These are phyloP conservation scores for Artemia sp. DNA, from an alignment of 2,888 invertebrate genomes.

Conservation along the genomic window DNA sequence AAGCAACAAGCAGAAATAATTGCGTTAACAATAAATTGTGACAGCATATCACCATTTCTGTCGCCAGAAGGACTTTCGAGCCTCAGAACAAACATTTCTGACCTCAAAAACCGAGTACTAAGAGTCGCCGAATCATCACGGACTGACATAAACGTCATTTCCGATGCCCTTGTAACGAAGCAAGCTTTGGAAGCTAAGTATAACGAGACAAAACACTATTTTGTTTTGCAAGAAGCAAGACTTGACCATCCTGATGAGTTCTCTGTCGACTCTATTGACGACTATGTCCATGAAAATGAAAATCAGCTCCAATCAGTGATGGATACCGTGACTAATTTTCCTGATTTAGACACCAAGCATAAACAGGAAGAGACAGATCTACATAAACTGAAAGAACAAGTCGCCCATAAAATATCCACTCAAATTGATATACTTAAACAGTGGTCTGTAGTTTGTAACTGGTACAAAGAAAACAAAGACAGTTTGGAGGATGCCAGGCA, in stretches of 20 bases:
- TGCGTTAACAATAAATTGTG: constrained; percentile 56
- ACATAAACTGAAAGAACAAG: constrained; percentile 44
- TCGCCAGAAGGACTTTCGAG: constrained; percentile 56
- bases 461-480: constrained; percentile 60
- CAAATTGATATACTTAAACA: constrained; percentile 57
- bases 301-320: constrained; percentile 65
- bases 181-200: constrained; percentile 69
- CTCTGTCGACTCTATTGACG: constrained; percentile 59
- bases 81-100: constrained; percentile 51
- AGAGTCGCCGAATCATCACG: constrained; percentile 58
- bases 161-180: constrained; percentile 54
- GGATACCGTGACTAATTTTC: constrained; percentile 59
- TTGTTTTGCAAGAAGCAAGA: constrained; percentile 51
- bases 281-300: constrained; percentile 57
- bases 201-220: constrained; percentile 60
- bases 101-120: constrained; percentile 53
- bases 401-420: constrained; percentile 38
- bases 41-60: constrained; percentile 55
- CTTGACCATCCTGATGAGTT: constrained; percentile 62
- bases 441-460: constrained; percentile 63
- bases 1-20: constrained; percentile 69
- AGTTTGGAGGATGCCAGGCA: constrained; percentile 62
- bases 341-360: constrained; percentile 61
- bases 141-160: constrained; percentile 55
- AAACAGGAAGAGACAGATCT: constrained; percentile 50